Conservation (phyloP, 1,140 invertebrate genomes). For the Rhyzopertha dominica region DNA sequence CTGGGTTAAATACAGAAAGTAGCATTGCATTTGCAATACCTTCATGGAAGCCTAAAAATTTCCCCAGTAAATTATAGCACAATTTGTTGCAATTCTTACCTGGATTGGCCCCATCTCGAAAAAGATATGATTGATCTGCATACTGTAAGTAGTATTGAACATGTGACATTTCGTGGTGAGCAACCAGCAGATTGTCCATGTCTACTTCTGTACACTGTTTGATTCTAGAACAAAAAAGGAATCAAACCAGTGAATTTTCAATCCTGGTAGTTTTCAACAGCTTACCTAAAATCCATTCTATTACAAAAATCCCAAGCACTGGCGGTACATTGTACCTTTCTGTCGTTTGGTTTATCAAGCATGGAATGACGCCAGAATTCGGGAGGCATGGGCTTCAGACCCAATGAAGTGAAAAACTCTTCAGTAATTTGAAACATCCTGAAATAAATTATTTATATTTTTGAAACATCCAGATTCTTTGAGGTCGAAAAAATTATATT, state of each 20-base stretch:
- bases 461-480: too few species aligned
- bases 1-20: slow-evolving; percentile 67
- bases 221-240: slow-evolving; percentile 55
- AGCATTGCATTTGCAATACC: slow-evolving; percentile 83
- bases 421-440: slow-evolving; percentile 77
- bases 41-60: slow-evolving; percentile 73
- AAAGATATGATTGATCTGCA: slow-evolving; percentile 65
- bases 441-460: slow-evolving; percentile 31
- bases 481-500: too few species aligned
- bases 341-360: slow-evolving; percentile 63
- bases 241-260: slow-evolving; percentile 3
- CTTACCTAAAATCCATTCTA: slow-evolving; percentile 69
- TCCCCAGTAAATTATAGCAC: slow-evolving; percentile 12
- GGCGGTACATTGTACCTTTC: slow-evolving; percentile 74
- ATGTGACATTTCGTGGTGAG: slow-evolving; percentile 84
- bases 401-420: slow-evolving; percentile 75
- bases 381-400: slow-evolving; percentile 68
- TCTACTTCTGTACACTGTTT: slow-evolving; percentile 85
- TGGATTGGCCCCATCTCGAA: slow-evolving; percentile 73
- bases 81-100: slow-evolving; percentile 47
- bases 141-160: slow-evolving; percentile 82
- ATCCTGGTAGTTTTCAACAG: not conserved
- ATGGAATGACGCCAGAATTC: slow-evolving; percentile 79
- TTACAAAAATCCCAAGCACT: slow-evolving; percentile 89
- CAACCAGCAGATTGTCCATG: slow-evolving; percentile 72